Base-by-base conservation (phyloP, 1,140 invertebrate species). In the Rhizoglyphus robini region DNA sequence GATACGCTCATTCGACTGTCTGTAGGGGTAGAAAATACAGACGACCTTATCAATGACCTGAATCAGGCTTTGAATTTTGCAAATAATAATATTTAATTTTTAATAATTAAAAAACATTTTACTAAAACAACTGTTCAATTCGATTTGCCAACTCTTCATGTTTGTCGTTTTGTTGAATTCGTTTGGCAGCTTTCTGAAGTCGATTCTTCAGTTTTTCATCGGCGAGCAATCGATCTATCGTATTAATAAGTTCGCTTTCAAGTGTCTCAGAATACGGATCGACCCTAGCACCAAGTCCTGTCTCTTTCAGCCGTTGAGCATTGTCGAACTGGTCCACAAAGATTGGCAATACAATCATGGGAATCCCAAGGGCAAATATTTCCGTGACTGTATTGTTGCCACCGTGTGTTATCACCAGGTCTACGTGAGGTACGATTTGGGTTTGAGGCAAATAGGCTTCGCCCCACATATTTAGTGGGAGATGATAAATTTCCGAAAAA, bases 1-100 rank as follows among this genome's bases (percentile, higher is more conserved):
- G 88, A 96, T 73, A 83, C 84, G 32, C 78, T 98, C 1, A 84
- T 99, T 65, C 81, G 95, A 65, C 75, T 98, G 4, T 96, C 93
- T 0, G 85, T 97, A 46, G 94, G 95, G 3, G 77, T 97, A 5
- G 95, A 98, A 79, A 84, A 88, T 69, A 78, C 81, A 8, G 80
- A 87, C 38, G 94, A 97, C 80, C 78, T 98, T 13, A 83, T 96
- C 30, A 75, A 79, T 20, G 95, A 98, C 78, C 72, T 98, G 4
- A 83, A 89, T 66, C 82, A 88, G 76, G 92, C 91, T 27, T 71
- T 81, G 31, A 57, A 36, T n/a, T 46, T 18, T 3, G 29, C 18
- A 34, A 34, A 27, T 41, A n/a, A n/a, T n/a, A n/a, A n/a, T n/a
- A n/a, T n/a, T n/a, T n/a, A n/a, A n/a, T n/a, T n/a, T n/a, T n/a